A percentile compares a stretch with the other conserved stretches of the same genome.
Conservation (phyloP, 2,888 invertebrate genomes). For the Acrobasis suavella region DNA sequence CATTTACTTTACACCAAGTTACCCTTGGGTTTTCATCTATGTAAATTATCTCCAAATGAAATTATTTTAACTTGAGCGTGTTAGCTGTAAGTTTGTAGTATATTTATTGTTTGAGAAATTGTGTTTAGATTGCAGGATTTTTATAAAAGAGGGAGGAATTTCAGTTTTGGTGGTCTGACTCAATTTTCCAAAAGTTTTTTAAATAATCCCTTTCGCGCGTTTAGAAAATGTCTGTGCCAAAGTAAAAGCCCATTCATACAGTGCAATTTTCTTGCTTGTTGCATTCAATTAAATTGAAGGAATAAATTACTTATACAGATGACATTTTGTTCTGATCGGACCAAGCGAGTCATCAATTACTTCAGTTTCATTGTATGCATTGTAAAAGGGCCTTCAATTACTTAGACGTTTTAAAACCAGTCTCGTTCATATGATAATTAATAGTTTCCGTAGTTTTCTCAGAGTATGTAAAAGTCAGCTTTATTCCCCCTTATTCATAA, state of each 20-base stretch:
- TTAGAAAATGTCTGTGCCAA: slow-evolving; percentile 4
- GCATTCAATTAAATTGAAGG: too few relatives aligned
- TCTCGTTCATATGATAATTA: background rate
- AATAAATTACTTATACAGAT: too few relatives aligned
- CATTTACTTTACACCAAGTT: slow-evolving; percentile 32
- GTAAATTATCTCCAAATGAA: slow-evolving; percentile 26
- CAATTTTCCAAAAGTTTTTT: background rate
- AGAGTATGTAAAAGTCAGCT: too few relatives aligned
- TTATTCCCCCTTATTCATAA: too few relatives aligned
- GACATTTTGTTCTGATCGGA: too few relatives aligned
- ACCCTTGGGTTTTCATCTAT: slow-evolving; percentile 20
- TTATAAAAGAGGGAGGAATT: slow-evolving; percentile 24
- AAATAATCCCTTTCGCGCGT: background rate
- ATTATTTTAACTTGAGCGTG: slow-evolving; percentile 38
- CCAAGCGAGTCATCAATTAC: too few relatives aligned
- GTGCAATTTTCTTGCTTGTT: too few relatives aligned
- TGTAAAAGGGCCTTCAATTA: background rate
- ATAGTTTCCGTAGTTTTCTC: background rate
- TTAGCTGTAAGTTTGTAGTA: slow-evolving; percentile 48
- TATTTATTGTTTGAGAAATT: slow-evolving; percentile 69
- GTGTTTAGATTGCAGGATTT: slow-evolving; percentile 49
- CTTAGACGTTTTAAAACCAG: background rate
- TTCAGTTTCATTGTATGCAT: too few relatives aligned
- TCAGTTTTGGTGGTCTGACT: slow-evolving; percentile 18
- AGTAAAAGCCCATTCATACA: background rate